Percentiles rank a stretch among this genome's conserved stretches.
Conservation (phyloP, 2,113 vertebrate genomes). For the Myotis yumanensis region DNA sequence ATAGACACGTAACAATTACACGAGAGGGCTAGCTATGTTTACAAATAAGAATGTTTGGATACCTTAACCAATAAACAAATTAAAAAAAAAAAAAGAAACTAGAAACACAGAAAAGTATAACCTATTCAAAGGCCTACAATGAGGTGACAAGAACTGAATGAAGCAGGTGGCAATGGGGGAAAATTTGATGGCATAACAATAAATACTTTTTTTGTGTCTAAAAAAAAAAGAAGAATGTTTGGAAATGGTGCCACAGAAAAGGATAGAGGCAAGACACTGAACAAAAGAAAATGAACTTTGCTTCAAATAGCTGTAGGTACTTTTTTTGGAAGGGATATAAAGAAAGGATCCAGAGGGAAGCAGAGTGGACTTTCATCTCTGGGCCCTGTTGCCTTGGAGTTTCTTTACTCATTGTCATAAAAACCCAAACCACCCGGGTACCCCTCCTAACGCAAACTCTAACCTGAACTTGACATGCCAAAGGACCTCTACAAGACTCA, state of each 20-base stretch:
- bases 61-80: no score
- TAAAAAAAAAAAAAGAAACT: neutral
- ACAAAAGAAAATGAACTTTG: neutral
- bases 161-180: neutral
- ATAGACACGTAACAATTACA: neutral
- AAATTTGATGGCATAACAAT: neutral
- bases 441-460: neutral
- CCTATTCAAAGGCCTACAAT: neutral
- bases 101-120: neutral
- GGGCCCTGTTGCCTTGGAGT: neutral
- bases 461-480: neutral
- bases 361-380: constrained; percentile 47
- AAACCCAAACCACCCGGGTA: neutral
- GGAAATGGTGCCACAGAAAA: neutral
- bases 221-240: neutral
- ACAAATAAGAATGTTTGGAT: neutral
- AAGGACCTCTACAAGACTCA: neutral
- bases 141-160: neutral
- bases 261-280: neutral
- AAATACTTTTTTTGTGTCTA: neutral
- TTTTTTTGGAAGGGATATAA: neutral
- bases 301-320: neutral
- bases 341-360: neutral
- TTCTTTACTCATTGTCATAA: constrained; percentile 4
- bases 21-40: neutral